A percentile compares a stretch with the other conserved stretches of the same genome.
phyloP scores from a whole-genome alignment of 2,113 vertebrate species.

The Perca schrenkii region DNA sequence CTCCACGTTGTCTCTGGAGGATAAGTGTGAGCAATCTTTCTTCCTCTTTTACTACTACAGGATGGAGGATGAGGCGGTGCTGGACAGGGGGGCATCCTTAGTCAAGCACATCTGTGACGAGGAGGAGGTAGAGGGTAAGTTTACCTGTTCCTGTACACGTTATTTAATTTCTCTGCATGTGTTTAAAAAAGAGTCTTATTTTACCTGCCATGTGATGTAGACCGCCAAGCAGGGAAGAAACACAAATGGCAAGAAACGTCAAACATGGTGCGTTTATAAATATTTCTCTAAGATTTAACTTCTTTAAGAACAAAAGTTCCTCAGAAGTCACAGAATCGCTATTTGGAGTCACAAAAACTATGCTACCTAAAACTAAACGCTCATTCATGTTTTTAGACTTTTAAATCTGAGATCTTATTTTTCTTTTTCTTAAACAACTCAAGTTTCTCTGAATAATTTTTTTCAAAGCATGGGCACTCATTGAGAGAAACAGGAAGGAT shows the following conservation, averaged over 20 bases:
- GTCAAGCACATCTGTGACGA: slow-evolving; percentile 96
- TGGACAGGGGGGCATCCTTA: slow-evolving; percentile 97
- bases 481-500: slow-evolving; percentile 4
- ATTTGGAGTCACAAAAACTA: neutral
- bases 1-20: slow-evolving; percentile 89
- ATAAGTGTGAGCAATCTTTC: slow-evolving; percentile 97
- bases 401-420: too few species aligned
- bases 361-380: neutral
- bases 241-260: neutral
- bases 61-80: slow-evolving; percentile 99
- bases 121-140: slow-evolving; percentile 97
- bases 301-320: neutral
- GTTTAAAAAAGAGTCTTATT: neutral
- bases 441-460: neutral
- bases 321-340: neutral
- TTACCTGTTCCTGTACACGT: neutral
- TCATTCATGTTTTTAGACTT: neutral
- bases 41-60: slow-evolving; percentile 99
- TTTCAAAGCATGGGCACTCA: neutral
- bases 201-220: neutral
- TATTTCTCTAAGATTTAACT: neutral
- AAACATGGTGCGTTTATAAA: neutral
- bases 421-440: neutral
- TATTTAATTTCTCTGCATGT: neutral
- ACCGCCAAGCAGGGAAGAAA: neutral